phyloP scores from a whole-genome alignment of 2,888 invertebrate species.

The Lasioglossum pauxillum region DNA sequence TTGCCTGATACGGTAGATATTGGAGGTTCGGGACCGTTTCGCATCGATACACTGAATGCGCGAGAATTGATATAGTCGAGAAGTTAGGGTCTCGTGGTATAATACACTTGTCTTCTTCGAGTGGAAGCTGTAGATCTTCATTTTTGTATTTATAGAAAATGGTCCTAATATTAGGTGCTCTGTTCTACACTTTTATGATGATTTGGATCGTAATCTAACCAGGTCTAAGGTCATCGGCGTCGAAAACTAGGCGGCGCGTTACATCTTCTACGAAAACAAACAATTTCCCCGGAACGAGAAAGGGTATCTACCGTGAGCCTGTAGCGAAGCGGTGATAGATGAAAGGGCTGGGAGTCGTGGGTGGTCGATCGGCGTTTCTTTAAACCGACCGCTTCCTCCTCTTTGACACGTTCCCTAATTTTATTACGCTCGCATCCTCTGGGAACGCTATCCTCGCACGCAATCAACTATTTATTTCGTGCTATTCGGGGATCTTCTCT shows the following conservation, averaged over 20 bases:
- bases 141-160: background rate
- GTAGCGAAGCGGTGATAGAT: slow-evolving; percentile 65
- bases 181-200: background rate
- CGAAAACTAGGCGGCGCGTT: slow-evolving; percentile 54
- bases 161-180: slow-evolving; percentile 3
- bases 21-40: background rate
- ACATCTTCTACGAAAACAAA: slow-evolving; percentile 65
- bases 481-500: background rate
- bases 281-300: slow-evolving; percentile 55
- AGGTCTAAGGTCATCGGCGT: background rate
- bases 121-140: too few relatives aligned
- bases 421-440: slow-evolving; percentile 53
- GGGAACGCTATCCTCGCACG: background rate
- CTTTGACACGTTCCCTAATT: slow-evolving; percentile 52
- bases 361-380: slow-evolving; percentile 67
- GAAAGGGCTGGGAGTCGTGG: slow-evolving; percentile 65
- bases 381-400: slow-evolving; percentile 37
- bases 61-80: background rate
- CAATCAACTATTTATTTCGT: slow-evolving; percentile 12
- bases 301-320: slow-evolving; percentile 48
- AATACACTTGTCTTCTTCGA: background rate
- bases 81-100: background rate
- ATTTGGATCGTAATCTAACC: background rate
- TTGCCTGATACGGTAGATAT: background rate
- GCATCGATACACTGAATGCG: background rate